Base-by-base conservation (phyloP, 2,113 vertebrate species). In the Suncus etruscus region DNA sequence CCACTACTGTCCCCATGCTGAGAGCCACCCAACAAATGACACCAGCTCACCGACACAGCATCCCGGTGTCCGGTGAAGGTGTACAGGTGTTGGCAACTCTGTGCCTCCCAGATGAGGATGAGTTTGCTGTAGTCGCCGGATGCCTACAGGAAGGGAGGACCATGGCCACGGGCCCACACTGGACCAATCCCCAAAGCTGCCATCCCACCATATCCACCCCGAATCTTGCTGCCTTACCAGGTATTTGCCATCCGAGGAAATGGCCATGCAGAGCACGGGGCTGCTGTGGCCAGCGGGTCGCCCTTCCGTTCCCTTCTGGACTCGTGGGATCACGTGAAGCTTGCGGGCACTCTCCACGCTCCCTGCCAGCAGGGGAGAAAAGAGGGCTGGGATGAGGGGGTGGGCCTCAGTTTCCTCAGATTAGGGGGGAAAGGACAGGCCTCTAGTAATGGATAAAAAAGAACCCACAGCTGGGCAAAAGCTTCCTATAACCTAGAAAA, bases 171-270 rank as follows among this genome's bases (percentile, higher is more conserved):
- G 89, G 72, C 14, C 39, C 51, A 39, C 16, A 12, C 25, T 1
- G 12, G 3, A 75, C 32, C 32, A 15, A 3, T 61, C 22, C 58
- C 58, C 4, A 20, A 16, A 61, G 10, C 68, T 61, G 58, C 58
- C 16, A 20, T 20, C 85, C 20, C 6, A 3, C 16, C 66, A 0
- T 0, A 0, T n/a, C n/a, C n/a, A n/a, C n/a, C 20, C 16, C 1
- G 0, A 51, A n/a, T 10, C 77, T 4, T 4, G n/a, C 58, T 2
- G 68, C 22, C 98, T 61, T 97, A 99, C 99, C 97, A 99, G 97
- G 97, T 99, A 99, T 96, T 99, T 99, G 92, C 98, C 98, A 16
- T 99, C 99, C 0, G 99, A 99, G 0, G 99, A 99, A 94, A 99
- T 97, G n/a, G 99, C 97, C 98, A 99, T 99, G 94, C 98, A 99